These are phyloP conservation scores for Plusia festucae DNA, from an alignment of 2,888 invertebrate species.

Conservation along the genomic window DNA sequence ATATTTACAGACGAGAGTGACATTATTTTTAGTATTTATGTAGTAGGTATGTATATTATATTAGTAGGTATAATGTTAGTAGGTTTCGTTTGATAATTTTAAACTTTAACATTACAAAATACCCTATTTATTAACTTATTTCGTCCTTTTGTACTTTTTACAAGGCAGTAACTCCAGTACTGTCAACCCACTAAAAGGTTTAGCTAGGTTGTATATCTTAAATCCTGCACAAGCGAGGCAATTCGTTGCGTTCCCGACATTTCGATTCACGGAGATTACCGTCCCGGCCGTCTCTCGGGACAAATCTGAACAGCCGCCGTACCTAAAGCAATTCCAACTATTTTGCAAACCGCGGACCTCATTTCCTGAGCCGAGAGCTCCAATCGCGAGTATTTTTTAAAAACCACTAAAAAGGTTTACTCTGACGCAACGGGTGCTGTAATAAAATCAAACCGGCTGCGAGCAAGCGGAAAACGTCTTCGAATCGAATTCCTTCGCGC, in stretches of 20 bases:
- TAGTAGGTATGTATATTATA: too few relatives aligned
- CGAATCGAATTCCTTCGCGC: slow-evolving; percentile 67
- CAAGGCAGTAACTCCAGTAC: not conserved
- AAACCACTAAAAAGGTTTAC: slow-evolving; percentile 59
- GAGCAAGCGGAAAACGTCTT: slow-evolving; percentile 63
- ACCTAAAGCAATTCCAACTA: slow-evolving; percentile 58
- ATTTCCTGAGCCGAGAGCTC: slow-evolving; percentile 46
- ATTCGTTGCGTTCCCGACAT: slow-evolving; percentile 42
- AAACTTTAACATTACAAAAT: not conserved
- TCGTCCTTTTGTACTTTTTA: too few relatives aligned
- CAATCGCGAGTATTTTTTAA: slow-evolving; percentile 60
- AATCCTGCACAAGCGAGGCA: slow-evolving; percentile 40
- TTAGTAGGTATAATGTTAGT: too few relatives aligned
- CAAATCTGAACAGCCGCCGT: slow-evolving; percentile 41
- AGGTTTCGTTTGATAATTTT: too few relatives aligned
- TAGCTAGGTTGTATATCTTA: slow-evolving; percentile 38
- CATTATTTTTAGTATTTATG: too few relatives aligned
- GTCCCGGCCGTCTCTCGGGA: slow-evolving; percentile 33
- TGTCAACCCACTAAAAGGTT: slow-evolving; percentile 11
- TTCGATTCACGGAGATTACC: slow-evolving; percentile 44
- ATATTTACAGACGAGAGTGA: not conserved
- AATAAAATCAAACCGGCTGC: slow-evolving; percentile 68
- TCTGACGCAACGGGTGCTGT: slow-evolving; percentile 39
- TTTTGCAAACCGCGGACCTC: slow-evolving; percentile 54
- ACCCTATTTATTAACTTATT: not conserved